These are phyloP conservation scores for Tychaedon coryphoeus DNA, from an alignment of 2,113 vertebrate species.

Conservation along the genomic window DNA sequence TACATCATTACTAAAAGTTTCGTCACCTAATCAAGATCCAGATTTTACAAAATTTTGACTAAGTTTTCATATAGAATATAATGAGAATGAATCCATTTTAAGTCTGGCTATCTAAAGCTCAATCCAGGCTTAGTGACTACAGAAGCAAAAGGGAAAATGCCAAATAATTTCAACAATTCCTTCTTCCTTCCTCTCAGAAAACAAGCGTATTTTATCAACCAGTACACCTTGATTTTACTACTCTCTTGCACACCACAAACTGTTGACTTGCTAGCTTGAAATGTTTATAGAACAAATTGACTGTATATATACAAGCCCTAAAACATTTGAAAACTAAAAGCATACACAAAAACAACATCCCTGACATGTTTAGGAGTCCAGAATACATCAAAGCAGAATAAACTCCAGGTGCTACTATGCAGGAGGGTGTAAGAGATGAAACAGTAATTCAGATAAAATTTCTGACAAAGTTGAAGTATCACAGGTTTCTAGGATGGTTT, in stretches of 20 bases:
- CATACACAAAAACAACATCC: neutral
- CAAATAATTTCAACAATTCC: neutral
- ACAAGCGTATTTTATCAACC: neutral
- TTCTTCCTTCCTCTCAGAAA: neutral
- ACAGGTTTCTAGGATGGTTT: neutral
- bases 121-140: neutral
- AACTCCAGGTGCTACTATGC: neutral
- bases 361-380: neutral
- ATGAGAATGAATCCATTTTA: neutral
- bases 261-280: neutral
- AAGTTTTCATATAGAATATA: neutral
- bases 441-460: neutral
- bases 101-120: neutral
- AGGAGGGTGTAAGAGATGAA: neutral
- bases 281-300: neutral
- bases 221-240: neutral
- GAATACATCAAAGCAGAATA: neutral
- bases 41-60: neutral
- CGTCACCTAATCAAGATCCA: neutral
- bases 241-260: neutral
- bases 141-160: neutral
- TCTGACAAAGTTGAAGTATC: neutral
- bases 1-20: neutral
- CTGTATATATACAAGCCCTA: neutral
- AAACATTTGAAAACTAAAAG: neutral